Evolutionary conservation across 2,888 invertebrate species (phyloP).

Genomic region (Ormyrus labotus): DNA sequence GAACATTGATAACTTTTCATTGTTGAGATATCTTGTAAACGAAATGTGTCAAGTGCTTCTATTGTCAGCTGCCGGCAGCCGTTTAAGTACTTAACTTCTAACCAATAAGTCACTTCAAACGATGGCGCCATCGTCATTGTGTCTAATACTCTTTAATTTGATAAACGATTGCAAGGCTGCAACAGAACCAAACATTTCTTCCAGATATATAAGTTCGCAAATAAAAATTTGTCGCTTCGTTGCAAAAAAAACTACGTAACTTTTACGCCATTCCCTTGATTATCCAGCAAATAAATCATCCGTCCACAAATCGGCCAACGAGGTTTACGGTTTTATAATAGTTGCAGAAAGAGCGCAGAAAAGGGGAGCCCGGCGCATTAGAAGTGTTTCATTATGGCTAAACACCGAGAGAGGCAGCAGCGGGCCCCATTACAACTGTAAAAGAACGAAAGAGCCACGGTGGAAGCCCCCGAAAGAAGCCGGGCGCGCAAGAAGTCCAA

Average conservation of each 20-base stretch:
- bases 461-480: conserved; percentile 28
- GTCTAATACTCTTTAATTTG: background rate
- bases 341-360: background rate
- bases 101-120: conserved; percentile 13
- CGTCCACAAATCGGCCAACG: conserved; percentile 17
- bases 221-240: too few relatives aligned
- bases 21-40: conserved; percentile 1
- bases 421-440: conserved; percentile 42
- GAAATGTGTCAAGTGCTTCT: background rate
- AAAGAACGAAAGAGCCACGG: conserved; percentile 11
- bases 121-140: conserved; percentile 2
- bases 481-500: conserved; percentile 12
- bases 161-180: background rate
- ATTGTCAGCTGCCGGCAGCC: background rate
- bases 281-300: too few relatives aligned
- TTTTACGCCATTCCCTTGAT: too few relatives aligned
- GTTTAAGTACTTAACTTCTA: conserved; percentile 12
- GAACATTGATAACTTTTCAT: background rate
- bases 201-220: background rate
- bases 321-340: conserved; percentile 44
- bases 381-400: conserved; percentile 55
- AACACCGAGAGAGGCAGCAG: conserved; percentile 20
- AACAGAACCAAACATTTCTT: background rate
- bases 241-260: too few relatives aligned
- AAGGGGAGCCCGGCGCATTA: conserved; percentile 20